Evolutionary conservation across 2,113 vertebrate genomes (phyloP).

Genomic region (Philantomba maxwellii): DNA sequence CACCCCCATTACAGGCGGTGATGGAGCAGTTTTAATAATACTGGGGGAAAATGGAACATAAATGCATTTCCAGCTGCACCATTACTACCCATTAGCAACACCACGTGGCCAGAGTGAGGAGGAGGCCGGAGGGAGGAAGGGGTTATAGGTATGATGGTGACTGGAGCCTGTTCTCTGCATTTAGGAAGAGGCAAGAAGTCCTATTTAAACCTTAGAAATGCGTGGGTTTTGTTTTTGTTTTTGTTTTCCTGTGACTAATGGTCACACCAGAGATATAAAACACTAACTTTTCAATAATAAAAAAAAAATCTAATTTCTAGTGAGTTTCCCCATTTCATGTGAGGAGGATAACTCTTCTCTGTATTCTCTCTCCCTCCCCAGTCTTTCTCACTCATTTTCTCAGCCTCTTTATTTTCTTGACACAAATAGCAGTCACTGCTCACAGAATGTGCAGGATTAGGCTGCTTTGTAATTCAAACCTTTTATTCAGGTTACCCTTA

Average conservation of each 20-base stretch:
- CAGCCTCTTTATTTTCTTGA: constrained; percentile 82
- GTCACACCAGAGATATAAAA: constrained; percentile 66
- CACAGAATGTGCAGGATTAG: constrained; percentile 77
- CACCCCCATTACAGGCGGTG: constrained; percentile 79
- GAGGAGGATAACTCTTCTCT: constrained; percentile 41
- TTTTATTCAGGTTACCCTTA: constrained; percentile 82
- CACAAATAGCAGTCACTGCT: constrained; percentile 82
- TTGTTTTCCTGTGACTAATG: constrained; percentile 37
- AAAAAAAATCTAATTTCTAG: constrained; percentile 70
- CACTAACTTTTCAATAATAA: constrained; percentile 55
- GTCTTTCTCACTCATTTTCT: constrained; percentile 45
- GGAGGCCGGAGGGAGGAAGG: not conserved
- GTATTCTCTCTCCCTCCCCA: constrained; percentile 35
- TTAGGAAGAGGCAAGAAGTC: constrained; percentile 17
- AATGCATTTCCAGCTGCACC: constrained; percentile 77
- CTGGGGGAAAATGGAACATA: constrained; percentile 76
- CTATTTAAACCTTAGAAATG: constrained; percentile 21
- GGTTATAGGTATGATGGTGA: not conserved
- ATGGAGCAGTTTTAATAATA: constrained; percentile 88
- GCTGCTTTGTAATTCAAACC: constrained; percentile 83
- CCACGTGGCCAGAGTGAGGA: not conserved
- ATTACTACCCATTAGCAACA: constrained; percentile 81
- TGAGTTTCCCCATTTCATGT: constrained; percentile 43
- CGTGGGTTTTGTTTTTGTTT: not conserved
- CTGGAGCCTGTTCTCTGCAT: not conserved